phyloP scores from a whole-genome alignment of 2,888 invertebrate genomes.

The Caenorhabditis zanzibari region DNA sequence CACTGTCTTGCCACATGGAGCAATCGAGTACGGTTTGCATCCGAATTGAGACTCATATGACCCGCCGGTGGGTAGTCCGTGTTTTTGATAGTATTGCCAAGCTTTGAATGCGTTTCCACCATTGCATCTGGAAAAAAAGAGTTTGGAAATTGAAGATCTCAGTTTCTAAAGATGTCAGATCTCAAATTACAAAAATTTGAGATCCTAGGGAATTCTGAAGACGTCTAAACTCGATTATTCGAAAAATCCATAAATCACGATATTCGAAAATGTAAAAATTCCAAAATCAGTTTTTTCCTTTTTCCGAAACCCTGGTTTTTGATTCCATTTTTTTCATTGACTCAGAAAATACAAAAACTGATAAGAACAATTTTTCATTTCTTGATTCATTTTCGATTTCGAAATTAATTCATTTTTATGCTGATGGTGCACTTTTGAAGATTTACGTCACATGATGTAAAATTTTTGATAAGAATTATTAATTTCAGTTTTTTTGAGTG shows the following conservation, averaged over 20 bases:
- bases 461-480: slow-evolving; percentile 25
- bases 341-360: background rate
- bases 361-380: slow-evolving; percentile 2
- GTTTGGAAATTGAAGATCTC: background rate
- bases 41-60: slow-evolving; percentile 86
- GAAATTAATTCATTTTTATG: background rate
- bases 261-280: too few species aligned
- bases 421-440: slow-evolving; percentile 11
- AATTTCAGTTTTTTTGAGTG: slow-evolving; percentile 86
- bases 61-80: slow-evolving; percentile 93
- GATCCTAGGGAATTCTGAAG: too few species aligned
- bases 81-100: slow-evolving; percentile 91
- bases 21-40: slow-evolving; percentile 91
- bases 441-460: slow-evolving; percentile 4
- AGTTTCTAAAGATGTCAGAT: background rate
- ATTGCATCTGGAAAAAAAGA: slow-evolving; percentile 86
- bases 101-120: slow-evolving; percentile 91
- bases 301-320: background rate
- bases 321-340: background rate
- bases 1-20: slow-evolving; percentile 92
- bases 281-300: too few species aligned
- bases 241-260: too few species aligned
- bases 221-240: too few species aligned
- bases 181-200: too few species aligned
- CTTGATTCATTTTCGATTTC: too few species aligned